These are phyloP conservation scores for Ariopsis seemanni DNA, from an alignment of 2,113 vertebrate species.

Conservation along the genomic window DNA sequence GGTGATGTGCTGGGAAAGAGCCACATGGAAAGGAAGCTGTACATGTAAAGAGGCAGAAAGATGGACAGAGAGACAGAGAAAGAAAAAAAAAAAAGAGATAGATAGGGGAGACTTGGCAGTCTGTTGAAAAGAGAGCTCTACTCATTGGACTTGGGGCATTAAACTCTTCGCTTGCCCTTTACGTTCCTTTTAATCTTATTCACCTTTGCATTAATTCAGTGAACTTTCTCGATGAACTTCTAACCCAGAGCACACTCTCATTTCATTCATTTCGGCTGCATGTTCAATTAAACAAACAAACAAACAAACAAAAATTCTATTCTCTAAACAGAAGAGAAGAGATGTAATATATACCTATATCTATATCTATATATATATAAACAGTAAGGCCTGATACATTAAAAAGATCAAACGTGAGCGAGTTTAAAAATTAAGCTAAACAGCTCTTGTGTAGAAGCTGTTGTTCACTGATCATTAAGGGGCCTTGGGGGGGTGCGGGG, in stretches of 20 bases:
- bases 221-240: constrained; percentile 27
- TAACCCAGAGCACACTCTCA: not conserved
- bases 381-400: not conserved
- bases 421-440: constrained; percentile 11
- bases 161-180: constrained; percentile 7
- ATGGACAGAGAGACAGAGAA: not conserved
- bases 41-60: constrained; percentile 67
- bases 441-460: constrained; percentile 17
- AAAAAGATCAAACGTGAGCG: not conserved
- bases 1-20: constrained; percentile 91
- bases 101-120: constrained; percentile 4
- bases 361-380: not conserved
- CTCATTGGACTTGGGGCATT: constrained; percentile 32
- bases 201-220: constrained; percentile 52
- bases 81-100: not conserved
- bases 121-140: constrained; percentile 31
- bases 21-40: constrained; percentile 82
- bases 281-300: not conserved
- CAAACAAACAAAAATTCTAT: not conserved
- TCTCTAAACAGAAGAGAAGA: not conserved
- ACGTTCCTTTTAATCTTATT: constrained; percentile 32
- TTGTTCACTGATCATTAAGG: constrained; percentile 36
- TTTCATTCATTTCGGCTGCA: not conserved
- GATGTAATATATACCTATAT: not conserved
- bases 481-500: not conserved